Conservation (phyloP, 2,797 vertebrate genomes). For the Merluccius polli region DNA sequence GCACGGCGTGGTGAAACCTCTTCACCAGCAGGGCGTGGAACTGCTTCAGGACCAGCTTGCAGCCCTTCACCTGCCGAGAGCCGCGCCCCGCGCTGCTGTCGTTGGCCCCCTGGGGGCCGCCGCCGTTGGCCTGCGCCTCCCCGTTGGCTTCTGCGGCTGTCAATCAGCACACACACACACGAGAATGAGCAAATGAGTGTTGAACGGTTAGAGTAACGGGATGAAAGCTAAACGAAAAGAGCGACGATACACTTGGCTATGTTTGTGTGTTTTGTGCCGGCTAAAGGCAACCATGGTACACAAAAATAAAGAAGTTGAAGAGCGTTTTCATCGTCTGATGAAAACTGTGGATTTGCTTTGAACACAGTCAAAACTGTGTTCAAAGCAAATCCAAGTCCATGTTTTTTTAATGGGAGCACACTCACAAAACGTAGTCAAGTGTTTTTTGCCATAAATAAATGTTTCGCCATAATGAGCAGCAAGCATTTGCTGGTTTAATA, state of each 20-base stretch:
- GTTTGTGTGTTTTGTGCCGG: not conserved
- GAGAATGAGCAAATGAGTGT: not conserved
- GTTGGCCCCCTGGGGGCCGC: constrained; percentile 7
- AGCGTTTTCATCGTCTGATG: not conserved
- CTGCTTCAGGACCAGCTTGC: constrained; percentile 72
- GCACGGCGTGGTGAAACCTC: constrained; percentile 79
- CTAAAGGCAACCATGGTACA: not conserved
- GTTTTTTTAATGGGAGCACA: not conserved
- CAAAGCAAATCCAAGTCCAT: not conserved
- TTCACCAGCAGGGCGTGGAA: constrained; percentile 87
- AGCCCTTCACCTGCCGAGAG: constrained; percentile 76
- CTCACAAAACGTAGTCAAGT: not conserved
- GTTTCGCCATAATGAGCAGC: not conserved
- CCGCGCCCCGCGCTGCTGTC: constrained; percentile 65
- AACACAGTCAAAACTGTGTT: not conserved
- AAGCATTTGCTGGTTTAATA: not conserved
- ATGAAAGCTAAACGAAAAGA: not conserved
- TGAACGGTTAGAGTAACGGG: not conserved
- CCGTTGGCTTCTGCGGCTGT: constrained; percentile 46
- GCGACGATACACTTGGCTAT: not conserved
- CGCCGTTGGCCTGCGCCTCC: constrained; percentile 31
- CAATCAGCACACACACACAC: not conserved
- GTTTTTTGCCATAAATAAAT: not conserved
- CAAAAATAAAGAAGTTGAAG: not conserved
- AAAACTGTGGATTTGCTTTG: too few relatives aligned